These are phyloP conservation scores for Sympetrum striolatum DNA, from an alignment of 2,888 invertebrate species.

Conservation along the genomic window DNA sequence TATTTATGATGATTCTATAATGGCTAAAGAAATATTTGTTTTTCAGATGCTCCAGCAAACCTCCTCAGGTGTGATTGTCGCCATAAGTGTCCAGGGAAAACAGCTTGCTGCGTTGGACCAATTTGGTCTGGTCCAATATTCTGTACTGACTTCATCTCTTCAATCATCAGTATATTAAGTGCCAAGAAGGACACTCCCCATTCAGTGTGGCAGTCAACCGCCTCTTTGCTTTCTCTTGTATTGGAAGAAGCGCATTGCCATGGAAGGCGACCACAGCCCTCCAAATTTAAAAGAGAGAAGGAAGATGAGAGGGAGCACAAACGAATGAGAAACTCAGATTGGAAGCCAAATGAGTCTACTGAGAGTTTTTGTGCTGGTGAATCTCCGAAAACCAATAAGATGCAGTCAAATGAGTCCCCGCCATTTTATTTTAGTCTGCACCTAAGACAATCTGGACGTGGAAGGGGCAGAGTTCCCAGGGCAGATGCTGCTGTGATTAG, in stretches of 20 bases:
- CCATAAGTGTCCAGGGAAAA: constrained; percentile 49
- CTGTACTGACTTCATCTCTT: constrained; percentile 49
- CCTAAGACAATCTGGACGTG: constrained; percentile 49
- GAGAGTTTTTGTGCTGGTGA: background rate
- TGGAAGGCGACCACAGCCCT: constrained; percentile 45
- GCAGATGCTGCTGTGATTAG: constrained; percentile 51
- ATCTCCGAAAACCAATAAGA: background rate
- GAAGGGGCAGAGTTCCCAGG: constrained; percentile 51
- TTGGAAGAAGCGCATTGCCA: constrained; percentile 49
- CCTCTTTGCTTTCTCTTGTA: constrained; percentile 46
- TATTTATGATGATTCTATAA: constrained; percentile 8
- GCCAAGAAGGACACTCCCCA: constrained; percentile 31
- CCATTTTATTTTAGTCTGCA: constrained; percentile 54
- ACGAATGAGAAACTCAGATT: background rate
- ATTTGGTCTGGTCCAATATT: constrained; percentile 53
- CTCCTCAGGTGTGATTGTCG: constrained; percentile 50
- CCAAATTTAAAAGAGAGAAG: background rate
- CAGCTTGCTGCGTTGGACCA: constrained; percentile 52
- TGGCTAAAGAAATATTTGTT: background rate
- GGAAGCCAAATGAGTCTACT: background rate
- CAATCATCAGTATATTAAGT: constrained; percentile 48
- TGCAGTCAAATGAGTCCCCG: constrained; percentile 46
- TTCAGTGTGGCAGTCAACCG: constrained; percentile 43
- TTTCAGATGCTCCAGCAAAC: constrained; percentile 48
- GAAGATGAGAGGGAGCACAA: background rate